Conservation (phyloP, 2,888 invertebrate species). For the Dinocampus coccinellae region DNA sequence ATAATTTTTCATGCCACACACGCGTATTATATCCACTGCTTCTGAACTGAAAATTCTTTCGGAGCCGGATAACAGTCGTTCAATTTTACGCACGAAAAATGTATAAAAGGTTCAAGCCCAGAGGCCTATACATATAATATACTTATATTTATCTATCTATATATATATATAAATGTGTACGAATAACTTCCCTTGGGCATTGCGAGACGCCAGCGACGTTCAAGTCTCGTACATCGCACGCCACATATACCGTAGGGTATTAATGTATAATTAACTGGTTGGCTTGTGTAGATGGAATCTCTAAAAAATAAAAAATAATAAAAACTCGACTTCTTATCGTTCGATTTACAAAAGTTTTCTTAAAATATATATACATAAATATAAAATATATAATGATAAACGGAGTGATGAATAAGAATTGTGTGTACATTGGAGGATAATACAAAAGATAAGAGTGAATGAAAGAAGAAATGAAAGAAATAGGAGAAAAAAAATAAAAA, state of each 20-base stretch:
- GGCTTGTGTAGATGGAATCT: conserved; percentile 63
- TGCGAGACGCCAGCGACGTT: conserved; percentile 21
- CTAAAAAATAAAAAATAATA: conserved; percentile 40
- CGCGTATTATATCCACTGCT: not conserved
- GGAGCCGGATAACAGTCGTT: conserved; percentile 3
- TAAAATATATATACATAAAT: conserved; percentile 8
- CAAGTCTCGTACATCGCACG: conserved; percentile 58
- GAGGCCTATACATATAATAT: conserved; percentile 29
- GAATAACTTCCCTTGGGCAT: conserved; percentile 40
- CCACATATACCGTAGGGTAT: conserved; percentile 51
- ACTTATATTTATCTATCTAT: not conserved
- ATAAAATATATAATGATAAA: not conserved
- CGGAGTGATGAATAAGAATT: not conserved
- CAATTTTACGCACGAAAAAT: conserved; percentile 30
- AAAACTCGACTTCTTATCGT: conserved; percentile 56
- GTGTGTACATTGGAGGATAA: too few relatives aligned
- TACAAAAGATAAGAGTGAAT: too few relatives aligned
- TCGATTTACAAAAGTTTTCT: conserved; percentile 31
- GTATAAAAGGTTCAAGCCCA: conserved; percentile 18
- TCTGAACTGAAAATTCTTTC: conserved; percentile 14
- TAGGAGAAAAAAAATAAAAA: not conserved
- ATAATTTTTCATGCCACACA: not conserved
- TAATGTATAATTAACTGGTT: conserved; percentile 67
- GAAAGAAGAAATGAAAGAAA: not conserved
- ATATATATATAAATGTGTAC: conserved; percentile 20